Conservation (phyloP, 1,140 invertebrate species). For the Agrilus planipennis region DNA sequence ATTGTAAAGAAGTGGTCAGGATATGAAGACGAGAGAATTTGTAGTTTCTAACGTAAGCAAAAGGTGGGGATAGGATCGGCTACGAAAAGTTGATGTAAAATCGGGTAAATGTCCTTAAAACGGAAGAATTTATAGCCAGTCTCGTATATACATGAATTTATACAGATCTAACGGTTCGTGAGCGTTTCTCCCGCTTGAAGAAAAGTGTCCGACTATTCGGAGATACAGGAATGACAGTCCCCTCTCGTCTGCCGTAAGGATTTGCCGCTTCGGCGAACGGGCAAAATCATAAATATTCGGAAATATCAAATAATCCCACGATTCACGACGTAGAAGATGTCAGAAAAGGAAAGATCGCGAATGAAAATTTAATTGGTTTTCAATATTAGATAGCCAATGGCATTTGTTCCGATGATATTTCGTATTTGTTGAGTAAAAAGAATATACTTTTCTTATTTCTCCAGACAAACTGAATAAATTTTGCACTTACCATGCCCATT, state of each 20-base stretch:
- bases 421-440: not conserved
- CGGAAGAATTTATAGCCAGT: too few relatives aligned
- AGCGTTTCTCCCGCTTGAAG: too few relatives aligned
- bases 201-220: too few relatives aligned
- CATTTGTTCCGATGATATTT: not conserved
- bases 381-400: not conserved
- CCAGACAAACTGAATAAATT: slow-evolving; percentile 1
- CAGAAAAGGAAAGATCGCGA: not conserved
- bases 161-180: too few relatives aligned
- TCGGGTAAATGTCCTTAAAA: too few relatives aligned
- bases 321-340: not conserved
- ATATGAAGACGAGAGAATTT: too few relatives aligned
- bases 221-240: slow-evolving; percentile 4
- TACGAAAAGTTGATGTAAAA: too few relatives aligned
- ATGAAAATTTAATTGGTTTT: not conserved
- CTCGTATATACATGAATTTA: too few relatives aligned
- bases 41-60: too few relatives aligned
- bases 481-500: slow-evolving; percentile 30
- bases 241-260: slow-evolving; percentile 16
- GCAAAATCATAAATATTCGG: slow-evolving; percentile 20
- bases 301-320: slow-evolving; percentile 21
- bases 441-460: not conserved
- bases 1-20: too few relatives aligned
- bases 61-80: too few relatives aligned
- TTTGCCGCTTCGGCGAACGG: slow-evolving; percentile 18